Evolutionary conservation across 1,140 invertebrate genomes (phyloP).

Genomic region (Pissodes strobi): DNA sequence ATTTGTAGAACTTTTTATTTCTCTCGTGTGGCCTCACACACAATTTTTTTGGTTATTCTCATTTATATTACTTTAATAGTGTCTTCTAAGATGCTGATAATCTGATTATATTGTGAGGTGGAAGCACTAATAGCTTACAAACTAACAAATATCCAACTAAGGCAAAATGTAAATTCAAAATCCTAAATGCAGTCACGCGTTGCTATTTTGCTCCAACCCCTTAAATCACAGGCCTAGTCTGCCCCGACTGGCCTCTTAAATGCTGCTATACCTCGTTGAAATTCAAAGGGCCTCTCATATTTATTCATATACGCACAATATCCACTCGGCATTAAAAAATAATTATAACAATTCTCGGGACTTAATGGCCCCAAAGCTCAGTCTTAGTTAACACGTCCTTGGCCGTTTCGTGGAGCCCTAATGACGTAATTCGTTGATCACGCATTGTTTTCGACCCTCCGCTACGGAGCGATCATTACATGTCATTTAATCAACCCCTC

Average conservation of each 20-base stretch:
- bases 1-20: no score
- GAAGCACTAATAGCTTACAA: no score
- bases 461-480: conserved; percentile 44
- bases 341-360: conserved; percentile 31
- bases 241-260: conserved; percentile 35
- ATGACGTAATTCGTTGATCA: conserved; percentile 54
- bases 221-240: conserved; percentile 53
- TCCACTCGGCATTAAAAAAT: conserved; percentile 33
- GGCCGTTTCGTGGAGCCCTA: conserved; percentile 33
- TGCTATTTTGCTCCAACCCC: conserved; percentile 14
- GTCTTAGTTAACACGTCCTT: conserved; percentile 37
- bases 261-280: conserved; percentile 27
- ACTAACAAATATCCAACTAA: no score
- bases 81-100: no score
- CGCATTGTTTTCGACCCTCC: conserved; percentile 51
- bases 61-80: no score
- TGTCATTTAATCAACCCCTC: conserved; percentile 52
- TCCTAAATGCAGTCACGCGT: neutral
- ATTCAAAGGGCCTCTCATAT: conserved; percentile 27
- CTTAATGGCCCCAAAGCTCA: conserved; percentile 17
- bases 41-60: no score
- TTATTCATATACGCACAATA: conserved; percentile 33
- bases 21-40: no score
- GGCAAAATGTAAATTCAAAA: no score
- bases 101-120: no score